Evolutionary conservation across 1,140 invertebrate genomes (phyloP), one percentile per base, ranked within the genome.

Genomic region (Phenacoccus solenopsis): DNA sequence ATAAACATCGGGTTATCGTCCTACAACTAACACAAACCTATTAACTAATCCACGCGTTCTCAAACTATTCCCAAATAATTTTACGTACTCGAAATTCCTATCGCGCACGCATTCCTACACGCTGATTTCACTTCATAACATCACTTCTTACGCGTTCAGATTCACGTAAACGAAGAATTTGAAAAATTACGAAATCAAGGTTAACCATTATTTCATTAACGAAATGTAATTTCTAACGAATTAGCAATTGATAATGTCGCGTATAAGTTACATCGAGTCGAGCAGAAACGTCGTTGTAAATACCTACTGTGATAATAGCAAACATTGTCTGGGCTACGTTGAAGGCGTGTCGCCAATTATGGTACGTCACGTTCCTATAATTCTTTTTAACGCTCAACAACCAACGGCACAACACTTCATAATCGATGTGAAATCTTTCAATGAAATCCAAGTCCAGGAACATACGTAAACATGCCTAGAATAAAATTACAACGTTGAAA

Each of bases 311-410:
- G 59, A 94, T 79, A 77, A 96, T 96, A 49, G 91, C 87, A 80
- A 95, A 96, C 94, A 96, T 96, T 87, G 94, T 94, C 79, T 96
- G 93, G 2, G 91, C 91, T 35, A 96, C 93, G 78, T 96, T 96
- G 80, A 97, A 96, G 32, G 93, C 94, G 78, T 96, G 93, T 76
- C 94, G 84, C 94, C 94, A 98, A 79, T 97, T 98, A 79, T 98
- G 95, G 77, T 98, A 98, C 10, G 90, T 94, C 16, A 98, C 94
- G 77, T 94, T 93, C 67, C 95, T 84, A 80, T 98, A 98, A 79
- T 98, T 98, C 78, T 97, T 98, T 82, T 96, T 96, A 5, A 98
- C 94, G 75, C 91, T 94, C 61, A 94, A 82, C 27, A 96, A 81
- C 94, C 94, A 97, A 72, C 91, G 84, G 77, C 91, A 93, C 0